Conservation (phyloP, 92 coral and sea anemone genomes). For the Phenganax stokvisi region DNA sequence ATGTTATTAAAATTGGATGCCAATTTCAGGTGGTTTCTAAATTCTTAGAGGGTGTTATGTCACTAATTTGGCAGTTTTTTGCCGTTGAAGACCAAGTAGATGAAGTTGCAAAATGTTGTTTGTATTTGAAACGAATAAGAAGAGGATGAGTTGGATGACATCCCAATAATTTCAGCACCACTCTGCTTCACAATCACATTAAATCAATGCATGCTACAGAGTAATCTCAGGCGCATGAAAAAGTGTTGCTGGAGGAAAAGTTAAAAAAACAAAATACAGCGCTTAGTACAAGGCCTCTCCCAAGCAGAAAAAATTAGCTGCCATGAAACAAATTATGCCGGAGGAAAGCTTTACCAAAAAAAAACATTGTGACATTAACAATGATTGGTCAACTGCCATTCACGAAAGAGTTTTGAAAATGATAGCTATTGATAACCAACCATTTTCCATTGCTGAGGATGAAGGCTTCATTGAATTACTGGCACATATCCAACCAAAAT, state of each 20-base stretch:
- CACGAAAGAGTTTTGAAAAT: slow-evolving; percentile 18
- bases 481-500: slow-evolving; percentile 27
- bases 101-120: slow-evolving; percentile 13
- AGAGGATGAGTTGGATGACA: slow-evolving; percentile 32
- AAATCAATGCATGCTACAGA: slow-evolving; percentile 15
- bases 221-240: slow-evolving; percentile 12
- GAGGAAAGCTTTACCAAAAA: slow-evolving; percentile 17
- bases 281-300: background rate
- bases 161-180: slow-evolving; percentile 34
- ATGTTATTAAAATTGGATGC: no score
- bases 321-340: slow-evolving; percentile 14
- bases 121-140: slow-evolving; percentile 23
- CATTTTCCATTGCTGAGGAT: slow-evolving; percentile 33
- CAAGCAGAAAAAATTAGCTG: slow-evolving; percentile 23
- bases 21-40: no score
- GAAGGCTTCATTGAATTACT: slow-evolving; percentile 21
- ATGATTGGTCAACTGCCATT: slow-evolving; percentile 10
- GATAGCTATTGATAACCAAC: slow-evolving; percentile 35
- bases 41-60: slow-evolving; percentile 6
- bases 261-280: slow-evolving; percentile 4
- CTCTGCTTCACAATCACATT: slow-evolving; percentile 31
- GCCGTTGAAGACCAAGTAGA: slow-evolving; percentile 21
- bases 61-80: slow-evolving; percentile 35
- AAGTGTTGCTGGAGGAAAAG: slow-evolving; percentile 2
- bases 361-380: slow-evolving; percentile 26